phyloP scores from a whole-genome alignment of 1,140 invertebrate genomes.

The Teleogryllus occipitalis region DNA sequence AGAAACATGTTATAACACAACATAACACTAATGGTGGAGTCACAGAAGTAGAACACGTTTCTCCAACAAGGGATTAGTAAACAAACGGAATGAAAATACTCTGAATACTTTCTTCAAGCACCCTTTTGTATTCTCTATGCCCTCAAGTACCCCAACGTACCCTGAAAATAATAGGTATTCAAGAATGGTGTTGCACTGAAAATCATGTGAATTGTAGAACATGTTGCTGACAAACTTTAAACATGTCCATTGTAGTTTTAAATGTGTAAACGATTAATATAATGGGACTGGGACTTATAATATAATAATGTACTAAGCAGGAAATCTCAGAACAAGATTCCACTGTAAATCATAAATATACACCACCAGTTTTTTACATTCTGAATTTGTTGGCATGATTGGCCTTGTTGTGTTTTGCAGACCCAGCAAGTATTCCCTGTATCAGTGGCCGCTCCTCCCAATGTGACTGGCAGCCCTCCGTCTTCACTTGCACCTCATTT shows the following conservation, averaged over 20 bases:
- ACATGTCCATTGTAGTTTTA: background rate
- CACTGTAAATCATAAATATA: background rate
- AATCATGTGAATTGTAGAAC: too few species aligned
- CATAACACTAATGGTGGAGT: too few species aligned
- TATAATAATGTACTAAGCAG: background rate
- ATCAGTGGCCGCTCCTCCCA: background rate
- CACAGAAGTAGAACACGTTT: too few species aligned
- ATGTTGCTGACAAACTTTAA: background rate
- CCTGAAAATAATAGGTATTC: too few species aligned
- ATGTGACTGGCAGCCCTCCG: background rate
- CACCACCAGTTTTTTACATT: background rate
- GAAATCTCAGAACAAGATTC: background rate
- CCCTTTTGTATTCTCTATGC: too few species aligned
- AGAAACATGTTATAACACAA: too few species aligned
- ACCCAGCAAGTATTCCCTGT: constrained; percentile 8
- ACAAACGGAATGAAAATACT: too few species aligned
- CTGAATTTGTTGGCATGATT: background rate
- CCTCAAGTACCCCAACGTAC: too few species aligned
- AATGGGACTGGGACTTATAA: background rate
- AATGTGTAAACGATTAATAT: background rate
- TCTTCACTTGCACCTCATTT: background rate
- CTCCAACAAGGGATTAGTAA: too few species aligned
- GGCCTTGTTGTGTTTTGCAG: background rate
- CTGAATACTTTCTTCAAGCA: too few species aligned
- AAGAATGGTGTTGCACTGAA: too few species aligned